A percentile compares a stretch with the other conserved stretches of the same genome.
Evolutionary conservation across 2,797 vertebrate genomes (phyloP).

Genomic region (Meda fulgida): DNA sequence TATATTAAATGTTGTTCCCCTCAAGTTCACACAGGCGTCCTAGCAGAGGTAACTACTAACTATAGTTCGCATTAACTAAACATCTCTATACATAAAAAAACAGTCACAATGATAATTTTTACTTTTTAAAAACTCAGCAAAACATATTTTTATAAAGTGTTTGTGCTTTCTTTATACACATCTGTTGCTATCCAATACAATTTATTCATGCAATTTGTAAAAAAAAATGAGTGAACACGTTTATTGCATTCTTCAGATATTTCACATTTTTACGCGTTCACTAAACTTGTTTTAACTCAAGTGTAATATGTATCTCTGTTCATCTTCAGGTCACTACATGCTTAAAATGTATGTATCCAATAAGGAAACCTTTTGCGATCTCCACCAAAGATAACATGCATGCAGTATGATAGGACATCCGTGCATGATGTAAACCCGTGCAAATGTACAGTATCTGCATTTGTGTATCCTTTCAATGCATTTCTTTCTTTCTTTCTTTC

Average conservation of each 20-base stretch:
- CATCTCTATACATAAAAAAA: too few relatives aligned
- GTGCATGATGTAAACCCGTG: not conserved
- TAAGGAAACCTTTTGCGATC: not conserved
- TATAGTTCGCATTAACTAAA: too few relatives aligned
- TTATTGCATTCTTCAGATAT: not conserved
- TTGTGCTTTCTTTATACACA: too few relatives aligned
- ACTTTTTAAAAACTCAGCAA: too few relatives aligned
- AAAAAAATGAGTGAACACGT: too few relatives aligned
- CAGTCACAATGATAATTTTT: too few relatives aligned
- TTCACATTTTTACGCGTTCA: not conserved
- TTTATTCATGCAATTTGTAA: not conserved
- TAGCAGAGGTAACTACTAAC: too few relatives aligned
- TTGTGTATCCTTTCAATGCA: not conserved
- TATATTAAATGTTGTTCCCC: too few relatives aligned
- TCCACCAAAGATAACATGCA: not conserved
- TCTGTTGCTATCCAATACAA: not conserved
- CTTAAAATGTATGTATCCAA: not conserved
- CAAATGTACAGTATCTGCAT: not conserved
- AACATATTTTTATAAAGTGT: too few relatives aligned
- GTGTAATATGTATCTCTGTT: not conserved
- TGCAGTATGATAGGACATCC: not conserved
- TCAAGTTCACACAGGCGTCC: too few relatives aligned
- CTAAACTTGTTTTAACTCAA: not conserved
- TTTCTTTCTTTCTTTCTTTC: not conserved
- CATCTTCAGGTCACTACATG: not conserved